phyloP scores from a whole-genome alignment of 2,113 vertebrate species.

The Eurystomus gularis region DNA sequence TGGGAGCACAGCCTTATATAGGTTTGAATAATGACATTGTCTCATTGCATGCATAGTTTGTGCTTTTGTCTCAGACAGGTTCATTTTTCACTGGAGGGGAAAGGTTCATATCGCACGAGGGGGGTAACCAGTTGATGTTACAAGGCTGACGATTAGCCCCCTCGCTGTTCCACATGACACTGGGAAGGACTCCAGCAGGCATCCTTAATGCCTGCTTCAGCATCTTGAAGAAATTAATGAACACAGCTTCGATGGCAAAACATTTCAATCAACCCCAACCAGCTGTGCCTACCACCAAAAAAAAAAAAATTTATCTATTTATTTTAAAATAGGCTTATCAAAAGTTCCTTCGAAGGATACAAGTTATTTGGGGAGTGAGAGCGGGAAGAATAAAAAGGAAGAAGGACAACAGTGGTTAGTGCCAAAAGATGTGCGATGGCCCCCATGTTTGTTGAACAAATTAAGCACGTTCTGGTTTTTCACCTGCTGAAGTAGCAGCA shows the following conservation, averaged over 20 bases:
- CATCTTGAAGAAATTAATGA: constrained; percentile 87
- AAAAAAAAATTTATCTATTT: not conserved
- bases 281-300: constrained; percentile 78
- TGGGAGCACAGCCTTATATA: constrained; percentile 80
- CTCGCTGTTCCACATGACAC: constrained; percentile 85
- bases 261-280: constrained; percentile 86
- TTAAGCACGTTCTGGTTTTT: constrained; percentile 93
- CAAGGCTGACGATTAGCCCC: constrained; percentile 86
- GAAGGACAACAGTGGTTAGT: constrained; percentile 70
- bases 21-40: constrained; percentile 83
- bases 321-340: constrained; percentile 66
- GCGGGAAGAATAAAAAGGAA: constrained; percentile 56
- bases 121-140: constrained; percentile 87
- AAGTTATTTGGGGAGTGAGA: constrained; percentile 30
- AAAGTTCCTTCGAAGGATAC: constrained; percentile 72
- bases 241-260: constrained; percentile 83
- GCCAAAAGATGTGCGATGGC: constrained; percentile 81
- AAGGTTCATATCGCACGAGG: constrained; percentile 85
- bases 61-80: constrained; percentile 83
- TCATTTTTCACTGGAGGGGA: constrained; percentile 86
- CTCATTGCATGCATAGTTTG: constrained; percentile 81
- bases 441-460: constrained; percentile 96
- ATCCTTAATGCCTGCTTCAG: constrained; percentile 85
- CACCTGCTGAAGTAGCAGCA: constrained; percentile 92
- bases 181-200: constrained; percentile 84